Evolutionary conservation across 2,113 vertebrate species (phyloP), one percentile per base, ranked within the genome.

Genomic region (Caranx melampygus): DNA sequence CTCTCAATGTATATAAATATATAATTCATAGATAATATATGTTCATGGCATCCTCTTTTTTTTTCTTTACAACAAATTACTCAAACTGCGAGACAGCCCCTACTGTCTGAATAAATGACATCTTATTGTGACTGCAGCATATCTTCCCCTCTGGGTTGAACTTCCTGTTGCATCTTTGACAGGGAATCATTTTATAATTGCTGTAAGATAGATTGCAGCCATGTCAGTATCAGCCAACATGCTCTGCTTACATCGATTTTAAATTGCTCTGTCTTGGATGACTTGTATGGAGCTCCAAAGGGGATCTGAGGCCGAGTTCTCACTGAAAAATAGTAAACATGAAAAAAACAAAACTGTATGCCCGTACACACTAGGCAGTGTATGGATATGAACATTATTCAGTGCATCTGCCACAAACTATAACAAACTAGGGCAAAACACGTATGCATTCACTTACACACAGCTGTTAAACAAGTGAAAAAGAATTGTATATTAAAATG

Each of bases 181-280:
- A 85, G 83, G 62, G 42, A 61, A 74, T 85, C 62, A 78, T 78
- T 85, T 80, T 42, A 59, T 82, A 82, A 79, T 83, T 42, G 77
- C 58, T 67, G 18, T 66, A 15, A 79, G 78, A 86, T 58, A 55
- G 42, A 83, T 69, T 72, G 66, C 51, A 66, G 68, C 18, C 73
- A 75, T 76, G 82, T 78, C 81, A 61, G 60, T 40, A 65, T n/a
- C 40, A 45, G 66, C 71, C 63, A 76, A 82, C 58, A 75, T 72
- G 79, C 62, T 73, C 78, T 26, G 26, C 67, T 70, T 78, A 63
- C 71, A 71, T 60, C 5, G 26, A 71, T 85, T 83, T 83, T 69
- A 81, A 83, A 88, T 85, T 78, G 67, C 58, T 73, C 73, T 37
- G 68, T 81, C 73, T 77, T 63, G 68, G 78, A 70, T 58, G 33